Percentiles rank a stretch among this genome's conserved stretches.
Conservation (phyloP, 2,888 invertebrate species). For the Heterodera filipjevi region DNA sequence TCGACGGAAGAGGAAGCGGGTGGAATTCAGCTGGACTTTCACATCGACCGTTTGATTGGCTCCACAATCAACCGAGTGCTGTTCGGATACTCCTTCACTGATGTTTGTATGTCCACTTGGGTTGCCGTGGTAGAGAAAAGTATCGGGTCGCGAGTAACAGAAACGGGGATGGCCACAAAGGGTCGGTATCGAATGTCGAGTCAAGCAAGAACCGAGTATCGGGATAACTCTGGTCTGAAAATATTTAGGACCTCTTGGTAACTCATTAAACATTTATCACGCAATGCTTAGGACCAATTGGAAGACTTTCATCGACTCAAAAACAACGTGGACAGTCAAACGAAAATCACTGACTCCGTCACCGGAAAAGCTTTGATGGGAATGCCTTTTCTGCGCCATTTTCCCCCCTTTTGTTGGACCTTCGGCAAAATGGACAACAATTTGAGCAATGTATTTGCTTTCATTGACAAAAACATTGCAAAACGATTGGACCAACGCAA, state of each 20-base stretch:
- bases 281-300: slow-evolving; percentile 26
- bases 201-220: too few relatives aligned
- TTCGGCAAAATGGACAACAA: slow-evolving; percentile 10
- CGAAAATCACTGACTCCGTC: not conserved
- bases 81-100: slow-evolving; percentile 16
- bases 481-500: slow-evolving; percentile 14
- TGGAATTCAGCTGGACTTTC: not conserved
- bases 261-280: too few relatives aligned
- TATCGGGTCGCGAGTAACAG: too few relatives aligned
- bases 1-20: not conserved
- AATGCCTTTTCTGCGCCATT: slow-evolving; percentile 11
- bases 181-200: too few relatives aligned
- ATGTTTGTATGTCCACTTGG: too few relatives aligned
- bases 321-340: slow-evolving; percentile 10
- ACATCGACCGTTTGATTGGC: slow-evolving; percentile 24
- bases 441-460: not conserved
- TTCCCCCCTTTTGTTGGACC: slow-evolving; percentile 9
- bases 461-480: slow-evolving; percentile 5
- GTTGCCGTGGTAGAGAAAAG: too few relatives aligned
- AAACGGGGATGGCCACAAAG: too few relatives aligned
- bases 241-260: too few relatives aligned
- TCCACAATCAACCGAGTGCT: slow-evolving; percentile 24
- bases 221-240: too few relatives aligned
- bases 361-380: not conserved
- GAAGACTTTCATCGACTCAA: slow-evolving; percentile 12